Conservation (phyloP, 2,113 vertebrate genomes). For the pig (Sus scrofa) region DNA sequence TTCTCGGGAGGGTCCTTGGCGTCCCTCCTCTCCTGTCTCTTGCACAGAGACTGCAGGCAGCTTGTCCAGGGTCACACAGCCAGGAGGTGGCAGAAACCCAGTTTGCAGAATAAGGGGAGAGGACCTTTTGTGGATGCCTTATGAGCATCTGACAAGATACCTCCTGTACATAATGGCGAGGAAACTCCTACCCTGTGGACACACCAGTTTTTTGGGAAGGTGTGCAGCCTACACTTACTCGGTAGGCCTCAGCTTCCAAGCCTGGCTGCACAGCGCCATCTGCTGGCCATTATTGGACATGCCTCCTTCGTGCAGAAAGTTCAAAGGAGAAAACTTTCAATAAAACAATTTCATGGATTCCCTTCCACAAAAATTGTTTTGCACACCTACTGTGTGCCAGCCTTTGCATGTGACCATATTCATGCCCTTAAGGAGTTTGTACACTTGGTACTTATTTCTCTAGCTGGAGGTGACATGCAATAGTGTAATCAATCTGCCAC, state of each 20-base stretch:
- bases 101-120: neutral
- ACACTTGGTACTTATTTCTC: neutral
- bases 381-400: neutral
- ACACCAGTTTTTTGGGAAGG: neutral
- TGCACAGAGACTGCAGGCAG: neutral
- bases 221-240: neutral
- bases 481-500: neutral
- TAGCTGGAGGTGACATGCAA: neutral
- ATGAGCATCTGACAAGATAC: neutral
- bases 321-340: neutral
- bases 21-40: neutral
- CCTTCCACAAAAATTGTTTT: neutral
- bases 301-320: neutral
- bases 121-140: neutral
- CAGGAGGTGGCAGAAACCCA: neutral
- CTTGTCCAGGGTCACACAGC: neutral
- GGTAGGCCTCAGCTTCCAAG: neutral
- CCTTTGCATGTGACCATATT: neutral
- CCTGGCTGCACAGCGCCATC: neutral
- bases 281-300: slow-evolving; percentile 19
- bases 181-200: neutral
- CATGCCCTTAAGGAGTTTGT: neutral
- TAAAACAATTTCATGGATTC: neutral
- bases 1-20: neutral
- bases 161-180: neutral